Evolutionary conservation across 2,113 vertebrate genomes (phyloP).

Genomic region (Addax nasomaculatus): DNA sequence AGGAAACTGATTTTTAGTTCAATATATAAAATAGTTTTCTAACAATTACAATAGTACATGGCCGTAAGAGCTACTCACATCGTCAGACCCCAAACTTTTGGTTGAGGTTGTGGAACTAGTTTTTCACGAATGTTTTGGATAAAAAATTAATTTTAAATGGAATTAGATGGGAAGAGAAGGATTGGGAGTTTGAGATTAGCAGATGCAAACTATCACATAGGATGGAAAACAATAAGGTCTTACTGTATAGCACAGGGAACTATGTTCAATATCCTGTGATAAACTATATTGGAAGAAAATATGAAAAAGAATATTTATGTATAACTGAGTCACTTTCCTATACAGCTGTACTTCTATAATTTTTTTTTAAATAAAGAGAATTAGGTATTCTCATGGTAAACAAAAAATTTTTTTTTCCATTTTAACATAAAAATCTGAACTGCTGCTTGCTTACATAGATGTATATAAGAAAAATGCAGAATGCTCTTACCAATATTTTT

Average conservation of each 20-base stretch:
- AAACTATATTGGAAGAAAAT: background rate
- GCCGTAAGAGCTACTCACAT: background rate
- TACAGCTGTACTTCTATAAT: background rate
- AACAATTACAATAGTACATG: background rate
- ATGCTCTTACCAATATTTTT: background rate
- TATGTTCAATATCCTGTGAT: background rate
- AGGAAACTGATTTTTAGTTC: background rate
- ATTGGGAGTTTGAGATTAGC: background rate
- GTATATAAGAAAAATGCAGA: background rate
- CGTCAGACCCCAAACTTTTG: background rate
- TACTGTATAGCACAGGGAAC: background rate
- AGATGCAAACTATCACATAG: background rate
- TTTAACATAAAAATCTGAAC: background rate
- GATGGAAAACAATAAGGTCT: background rate
- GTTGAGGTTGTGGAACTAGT: background rate
- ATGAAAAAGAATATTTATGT: background rate
- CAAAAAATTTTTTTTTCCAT: background rate
- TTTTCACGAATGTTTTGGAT: constrained; percentile 4
- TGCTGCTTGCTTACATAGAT: background rate
- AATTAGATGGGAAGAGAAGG: background rate
- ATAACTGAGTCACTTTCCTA: background rate
- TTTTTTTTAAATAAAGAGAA: background rate
- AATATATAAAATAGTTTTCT: background rate
- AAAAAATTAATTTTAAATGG: background rate
- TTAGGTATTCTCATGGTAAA: background rate